phyloP scores from a whole-genome alignment of 2,797 vertebrate species.

The Phalanger gymnotis region DNA sequence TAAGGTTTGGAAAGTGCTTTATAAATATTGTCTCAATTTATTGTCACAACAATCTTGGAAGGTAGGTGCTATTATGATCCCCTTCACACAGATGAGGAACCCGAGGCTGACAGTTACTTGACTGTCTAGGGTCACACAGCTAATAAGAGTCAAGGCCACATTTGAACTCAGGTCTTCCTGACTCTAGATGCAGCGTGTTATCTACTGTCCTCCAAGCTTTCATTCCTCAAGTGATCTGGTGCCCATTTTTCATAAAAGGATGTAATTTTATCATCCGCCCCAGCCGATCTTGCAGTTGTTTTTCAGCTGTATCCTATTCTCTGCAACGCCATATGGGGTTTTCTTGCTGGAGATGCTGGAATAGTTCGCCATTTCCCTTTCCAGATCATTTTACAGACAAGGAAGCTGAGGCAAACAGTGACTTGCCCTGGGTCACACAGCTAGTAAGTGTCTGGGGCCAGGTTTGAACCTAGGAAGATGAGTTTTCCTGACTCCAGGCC shows the following conservation, averaged over 20 bases:
- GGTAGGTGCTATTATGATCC: neutral
- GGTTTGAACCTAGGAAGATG: neutral
- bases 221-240: neutral
- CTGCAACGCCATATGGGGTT: neutral
- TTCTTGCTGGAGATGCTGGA: neutral
- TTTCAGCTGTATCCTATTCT: neutral
- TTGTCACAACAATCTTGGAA: neutral
- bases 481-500: neutral
- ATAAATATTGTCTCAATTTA: neutral
- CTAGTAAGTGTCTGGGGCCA: neutral
- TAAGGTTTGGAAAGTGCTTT: neutral
- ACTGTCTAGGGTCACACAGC: neutral
- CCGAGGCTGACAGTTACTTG: neutral
- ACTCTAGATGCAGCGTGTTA: neutral
- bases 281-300: neutral
- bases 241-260: neutral
- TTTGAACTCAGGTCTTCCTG: neutral
- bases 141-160: neutral
- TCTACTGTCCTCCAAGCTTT: neutral
- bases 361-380: neutral
- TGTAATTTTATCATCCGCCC: neutral
- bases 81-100: constrained; percentile 8
- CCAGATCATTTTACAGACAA: neutral
- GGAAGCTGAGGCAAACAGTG: neutral
- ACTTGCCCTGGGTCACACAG: neutral